Evolutionary conservation across 2,888 invertebrate genomes (phyloP).

Genomic region (Spisula solida): DNA sequence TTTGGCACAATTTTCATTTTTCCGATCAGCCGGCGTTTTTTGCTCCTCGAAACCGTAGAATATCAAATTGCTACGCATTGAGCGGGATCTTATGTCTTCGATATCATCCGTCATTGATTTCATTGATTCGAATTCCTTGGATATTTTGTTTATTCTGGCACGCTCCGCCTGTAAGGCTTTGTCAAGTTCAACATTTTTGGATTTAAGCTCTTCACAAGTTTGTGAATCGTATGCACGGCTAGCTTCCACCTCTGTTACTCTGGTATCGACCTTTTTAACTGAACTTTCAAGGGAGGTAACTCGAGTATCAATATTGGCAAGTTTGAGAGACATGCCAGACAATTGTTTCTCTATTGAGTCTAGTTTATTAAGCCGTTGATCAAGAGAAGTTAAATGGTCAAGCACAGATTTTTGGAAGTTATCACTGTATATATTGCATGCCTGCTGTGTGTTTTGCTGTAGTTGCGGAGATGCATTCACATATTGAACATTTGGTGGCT

Average conservation of each 20-base stretch:
- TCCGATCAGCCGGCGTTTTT: not conserved
- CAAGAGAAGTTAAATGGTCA: not conserved
- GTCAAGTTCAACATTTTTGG: not conserved
- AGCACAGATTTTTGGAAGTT: not conserved
- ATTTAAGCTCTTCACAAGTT: constrained; percentile 31
- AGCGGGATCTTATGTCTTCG: constrained; percentile 34
- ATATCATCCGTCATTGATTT: constrained; percentile 23
- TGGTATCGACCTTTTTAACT: not conserved
- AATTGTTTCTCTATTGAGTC: not conserved
- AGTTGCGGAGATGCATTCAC: not conserved
- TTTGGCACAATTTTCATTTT: constrained; percentile 23
- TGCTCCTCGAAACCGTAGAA: constrained; percentile 31
- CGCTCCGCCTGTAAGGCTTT: not conserved
- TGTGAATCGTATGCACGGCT: constrained; percentile 32
- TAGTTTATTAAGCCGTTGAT: not conserved
- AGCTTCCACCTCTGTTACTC: constrained; percentile 30
- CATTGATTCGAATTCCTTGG: not conserved
- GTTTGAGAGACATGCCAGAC: not conserved
- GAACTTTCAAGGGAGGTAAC: not conserved
- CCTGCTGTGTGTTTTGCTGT: too few relatives aligned
- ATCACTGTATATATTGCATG: too few relatives aligned
- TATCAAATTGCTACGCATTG: constrained; percentile 40
- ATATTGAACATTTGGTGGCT: not conserved
- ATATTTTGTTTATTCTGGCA: not conserved
- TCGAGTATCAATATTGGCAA: not conserved